Base-by-base conservation (phyloP, 2,113 vertebrate species). In the Megaceryle torquata region DNA sequence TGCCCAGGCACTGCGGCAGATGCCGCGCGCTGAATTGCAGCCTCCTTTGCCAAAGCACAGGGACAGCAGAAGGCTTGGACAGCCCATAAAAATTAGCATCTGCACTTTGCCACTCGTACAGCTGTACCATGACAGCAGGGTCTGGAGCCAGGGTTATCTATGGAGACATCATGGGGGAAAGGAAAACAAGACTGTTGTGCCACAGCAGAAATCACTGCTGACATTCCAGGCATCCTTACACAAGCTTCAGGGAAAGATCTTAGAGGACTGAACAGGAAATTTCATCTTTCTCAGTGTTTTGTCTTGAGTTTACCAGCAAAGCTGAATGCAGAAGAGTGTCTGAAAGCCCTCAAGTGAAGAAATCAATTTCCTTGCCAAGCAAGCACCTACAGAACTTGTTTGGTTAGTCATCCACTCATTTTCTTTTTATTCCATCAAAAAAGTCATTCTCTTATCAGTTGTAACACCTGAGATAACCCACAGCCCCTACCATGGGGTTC, bases 101-200 rank as follows among this genome's bases (percentile, higher is more conserved):
- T 95, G 79, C 79, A 86, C 37, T 92, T 43, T 41, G 88, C 92
- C 79, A 39, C 72, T 81, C 0, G 31, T 88, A 77, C 83, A 93
- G 82, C 92, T 90, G 92, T 9, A 39, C 59, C 0, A 2, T 19
- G 64, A 86, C 77, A 53, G 89, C 91, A 29, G 33, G 29, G 72
- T 67, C 83, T 12, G 37, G 24, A 54, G 72, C 26, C 0, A 1
- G 7, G 56, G 61, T 54, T 70, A 63, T 74, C 69, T 50, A 64
- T 2, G 0, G 69, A 50, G 82, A 74, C 4, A 0, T 1, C 1
- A 0, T 1, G 9, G 59, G 77, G 26, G 29, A 84, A 57, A 70
- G 54, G 60, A 72, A 44, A 70, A 25, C 1, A 31, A 81, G 76
- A 14, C 56, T 64, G 5, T 59, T 44, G 4, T 0, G 0, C 39